A percentile compares a stretch with the other conserved stretches of the same genome.
Conservation (phyloP, 2,888 invertebrate species). For the Euproctis similis region DNA sequence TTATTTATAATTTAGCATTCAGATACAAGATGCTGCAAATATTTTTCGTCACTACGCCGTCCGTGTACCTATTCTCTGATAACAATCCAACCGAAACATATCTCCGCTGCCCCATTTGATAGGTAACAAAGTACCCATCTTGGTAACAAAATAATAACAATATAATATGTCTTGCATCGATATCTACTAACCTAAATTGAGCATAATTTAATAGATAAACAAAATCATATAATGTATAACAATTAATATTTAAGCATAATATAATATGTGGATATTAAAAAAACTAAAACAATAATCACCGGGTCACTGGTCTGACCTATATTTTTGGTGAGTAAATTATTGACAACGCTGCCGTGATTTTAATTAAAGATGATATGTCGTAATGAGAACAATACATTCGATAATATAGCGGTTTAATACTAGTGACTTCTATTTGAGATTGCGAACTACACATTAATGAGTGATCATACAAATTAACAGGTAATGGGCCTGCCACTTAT, state of each 20-base stretch:
- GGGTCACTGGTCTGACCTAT: conserved; percentile 55
- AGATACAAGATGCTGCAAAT: no score
- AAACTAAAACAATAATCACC: conserved; percentile 45
- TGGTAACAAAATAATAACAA: conserved; percentile 23
- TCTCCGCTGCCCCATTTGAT: conserved; percentile 4
- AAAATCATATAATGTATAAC: conserved; percentile 40
- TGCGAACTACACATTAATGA: no score
- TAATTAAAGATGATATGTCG: no score
- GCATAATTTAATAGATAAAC: conserved; percentile 50
- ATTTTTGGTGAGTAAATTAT: no score
- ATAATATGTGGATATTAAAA: conserved; percentile 21
- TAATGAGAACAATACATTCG: conserved; percentile 16
- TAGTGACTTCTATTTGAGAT: neutral
- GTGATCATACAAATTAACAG: no score
- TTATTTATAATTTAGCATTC: no score
- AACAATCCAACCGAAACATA: conserved; percentile 1
- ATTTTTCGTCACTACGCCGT: no score
- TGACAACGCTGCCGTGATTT: no score
- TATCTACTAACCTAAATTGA: conserved; percentile 57
- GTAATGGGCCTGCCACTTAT: no score
- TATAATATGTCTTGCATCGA: conserved; percentile 27
- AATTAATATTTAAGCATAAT: conserved; percentile 43
- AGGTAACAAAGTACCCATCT: conserved; percentile 13
- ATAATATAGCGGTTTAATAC: conserved; percentile 13
- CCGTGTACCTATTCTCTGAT: neutral